A percentile compares a stretch with the other conserved stretches of the same genome.
Conservation (phyloP, 1,140 invertebrate genomes). For the Ruditapes philippinarum region DNA sequence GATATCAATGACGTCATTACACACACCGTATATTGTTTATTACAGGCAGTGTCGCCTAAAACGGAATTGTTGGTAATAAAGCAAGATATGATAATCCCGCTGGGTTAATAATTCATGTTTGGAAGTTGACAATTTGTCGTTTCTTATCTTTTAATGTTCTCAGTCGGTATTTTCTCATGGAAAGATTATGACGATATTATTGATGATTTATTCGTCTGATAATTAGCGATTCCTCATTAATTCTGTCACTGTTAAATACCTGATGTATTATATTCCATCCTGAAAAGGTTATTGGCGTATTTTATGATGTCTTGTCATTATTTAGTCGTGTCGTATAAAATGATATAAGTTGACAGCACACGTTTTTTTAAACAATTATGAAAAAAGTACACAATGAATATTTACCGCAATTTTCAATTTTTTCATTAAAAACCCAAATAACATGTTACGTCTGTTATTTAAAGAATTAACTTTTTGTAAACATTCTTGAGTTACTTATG, state of each 20-base stretch:
- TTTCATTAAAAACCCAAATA: too few relatives aligned
- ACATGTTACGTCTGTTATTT: too few relatives aligned
- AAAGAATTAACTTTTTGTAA: too few relatives aligned
- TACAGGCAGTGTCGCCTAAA: conserved; percentile 17
- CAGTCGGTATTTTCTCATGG: not conserved
- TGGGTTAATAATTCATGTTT: not conserved
- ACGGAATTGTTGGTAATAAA: conserved; percentile 15
- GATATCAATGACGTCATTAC: conserved; percentile 36
- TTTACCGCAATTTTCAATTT: too few relatives aligned
- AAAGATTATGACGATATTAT: not conserved
- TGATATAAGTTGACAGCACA: not conserved
- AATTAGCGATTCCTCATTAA: too few relatives aligned
- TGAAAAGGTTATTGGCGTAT: not conserved
- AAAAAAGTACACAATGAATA: too few relatives aligned
- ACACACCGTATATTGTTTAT: conserved; percentile 33
- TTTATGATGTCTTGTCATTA: not conserved
- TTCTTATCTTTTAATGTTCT: not conserved
- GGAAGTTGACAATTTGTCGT: not conserved
- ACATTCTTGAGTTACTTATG: too few relatives aligned
- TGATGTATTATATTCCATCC: not conserved
- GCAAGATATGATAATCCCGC: not conserved
- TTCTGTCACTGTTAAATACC: too few relatives aligned
- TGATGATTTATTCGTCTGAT: not conserved
- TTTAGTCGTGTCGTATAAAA: not conserved
- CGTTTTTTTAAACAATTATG: not conserved